Evolutionary conservation across 2,113 vertebrate genomes (phyloP).

Genomic region (Nansenia antarctica): DNA sequence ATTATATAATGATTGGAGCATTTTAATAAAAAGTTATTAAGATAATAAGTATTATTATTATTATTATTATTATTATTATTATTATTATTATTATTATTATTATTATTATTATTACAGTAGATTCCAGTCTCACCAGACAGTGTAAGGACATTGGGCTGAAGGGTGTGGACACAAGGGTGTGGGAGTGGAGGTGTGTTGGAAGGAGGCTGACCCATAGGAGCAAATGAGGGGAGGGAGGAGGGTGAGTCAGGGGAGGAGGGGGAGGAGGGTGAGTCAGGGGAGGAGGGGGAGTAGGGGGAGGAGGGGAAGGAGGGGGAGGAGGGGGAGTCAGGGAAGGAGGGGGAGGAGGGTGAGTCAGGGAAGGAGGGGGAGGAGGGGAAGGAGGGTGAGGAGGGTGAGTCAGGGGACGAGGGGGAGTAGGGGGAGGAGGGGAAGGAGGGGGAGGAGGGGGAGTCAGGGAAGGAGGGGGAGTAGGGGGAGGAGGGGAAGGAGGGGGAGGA

Average conservation of each 20-base stretch:
- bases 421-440: not conserved
- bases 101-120: too few species aligned
- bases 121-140: conserved; percentile 62
- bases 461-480: not conserved
- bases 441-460: not conserved
- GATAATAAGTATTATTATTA: too few species aligned
- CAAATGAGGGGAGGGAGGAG: not conserved
- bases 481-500: not conserved
- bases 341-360: conserved; percentile 9
- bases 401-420: conserved; percentile 17
- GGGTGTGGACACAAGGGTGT: conserved; percentile 23
- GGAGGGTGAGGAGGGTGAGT: not conserved
- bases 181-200: not conserved
- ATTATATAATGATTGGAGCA: too few species aligned
- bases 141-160: conserved; percentile 47
- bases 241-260: conserved; percentile 14
- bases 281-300: not conserved
- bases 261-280: not conserved
- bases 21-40: too few species aligned
- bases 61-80: too few species aligned
- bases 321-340: too few species aligned
- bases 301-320: not conserved
- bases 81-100: too few species aligned
- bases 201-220: not conserved
- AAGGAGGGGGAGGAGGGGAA: not conserved